Evolutionary conservation across 2,888 invertebrate species (phyloP), one percentile per base, ranked within the genome.

Genomic region (Cartodere bifasciata): DNA sequence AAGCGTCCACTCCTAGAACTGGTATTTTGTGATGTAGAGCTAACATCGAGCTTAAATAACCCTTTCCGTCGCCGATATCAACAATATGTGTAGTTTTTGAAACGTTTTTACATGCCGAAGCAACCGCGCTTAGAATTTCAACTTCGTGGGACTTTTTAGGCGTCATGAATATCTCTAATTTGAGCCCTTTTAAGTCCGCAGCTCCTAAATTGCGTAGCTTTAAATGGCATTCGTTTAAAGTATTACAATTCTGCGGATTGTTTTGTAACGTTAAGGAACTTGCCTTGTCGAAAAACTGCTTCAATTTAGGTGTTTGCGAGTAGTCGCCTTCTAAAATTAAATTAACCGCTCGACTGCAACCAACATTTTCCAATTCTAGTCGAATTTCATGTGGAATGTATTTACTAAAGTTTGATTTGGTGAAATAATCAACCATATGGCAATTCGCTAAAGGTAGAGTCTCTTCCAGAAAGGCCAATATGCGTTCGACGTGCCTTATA

Each of bases 61-160:
- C 92, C 51, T 85, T 81, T 0, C 92, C 92, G 48, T 88, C 88
- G 0, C 92, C 92, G 23, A 86, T 75, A 53, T 92, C 92, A 10
- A 91, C 65, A 22, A 83, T 62, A 55, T 70, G 67, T 4, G 54
- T 44, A 2, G 58, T 52, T 48, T 55, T 33, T 11, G 52, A 46
- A 17, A 52, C 39, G 10, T 49, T 42, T 12, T 57, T 52, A 5
- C 82, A 50, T 2, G 68, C 63, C 2, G 72, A 65, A 0, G 75
- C 65, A 1, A 80, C 54, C 0, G 60, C 60, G 1, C 78, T 75
- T 58, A 79, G 68, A 9, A 67, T 61, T 52, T 76, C 70, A 1
- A 79, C 77, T 67, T 88, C 88, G 52, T 88, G 82, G 23, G 73
- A 72, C 49, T 88, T 88, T 55, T 88, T 88, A 28, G 66, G 64